Base-by-base conservation (phyloP, 2,113 vertebrate genomes). In the Orthonyx spaldingii region DNA sequence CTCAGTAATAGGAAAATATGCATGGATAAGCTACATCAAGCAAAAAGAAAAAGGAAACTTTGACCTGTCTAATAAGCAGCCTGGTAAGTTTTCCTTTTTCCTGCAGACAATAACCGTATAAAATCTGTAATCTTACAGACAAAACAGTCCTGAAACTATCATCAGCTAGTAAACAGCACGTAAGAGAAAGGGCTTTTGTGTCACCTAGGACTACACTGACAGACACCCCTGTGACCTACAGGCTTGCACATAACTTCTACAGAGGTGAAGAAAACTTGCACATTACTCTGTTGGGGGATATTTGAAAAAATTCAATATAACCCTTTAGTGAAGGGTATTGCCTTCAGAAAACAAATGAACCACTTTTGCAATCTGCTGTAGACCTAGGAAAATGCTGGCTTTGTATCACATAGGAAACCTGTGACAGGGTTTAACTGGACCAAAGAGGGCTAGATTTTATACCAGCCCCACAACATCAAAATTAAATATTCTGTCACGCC, bases 81-180 rank as follows among this genome's bases (percentile, higher is more conserved):
- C 26, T 82, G 37, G 6, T 56, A 74, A 39, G 13, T 35, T 47
- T 56, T 84, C 39, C 46, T 66, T 71, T 81, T 41, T n/a, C 14
- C 57, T 80, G 46, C n/a, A 65, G 37, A 87, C 4, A 85, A 24
- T 18, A 94, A 60, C 32, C 23, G 57, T 63, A 66, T 21, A 59
- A 77, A 69, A 76, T 18, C 33, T 64, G 24, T 53, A 80, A 59
- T 30, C 44, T 76, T 79, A 27, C 1, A 90, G 49, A n/a, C 55
- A 57, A 74, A 61, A 24, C 21, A 89, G 52, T 26, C 35, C 22
- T 71, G 72, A 69, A 77, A 57, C 26, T 52, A 46, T 44, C 24
- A 28, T 24, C 53, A 53, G 61, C 10, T 17, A 61, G n/a, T 1
- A 1, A 63, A 17, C 6, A 53, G 28, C 32, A 72, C 0, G 0